These are phyloP conservation scores for Zelleria hepariella DNA, from an alignment of 2,888 invertebrate genomes.

Conservation along the genomic window DNA sequence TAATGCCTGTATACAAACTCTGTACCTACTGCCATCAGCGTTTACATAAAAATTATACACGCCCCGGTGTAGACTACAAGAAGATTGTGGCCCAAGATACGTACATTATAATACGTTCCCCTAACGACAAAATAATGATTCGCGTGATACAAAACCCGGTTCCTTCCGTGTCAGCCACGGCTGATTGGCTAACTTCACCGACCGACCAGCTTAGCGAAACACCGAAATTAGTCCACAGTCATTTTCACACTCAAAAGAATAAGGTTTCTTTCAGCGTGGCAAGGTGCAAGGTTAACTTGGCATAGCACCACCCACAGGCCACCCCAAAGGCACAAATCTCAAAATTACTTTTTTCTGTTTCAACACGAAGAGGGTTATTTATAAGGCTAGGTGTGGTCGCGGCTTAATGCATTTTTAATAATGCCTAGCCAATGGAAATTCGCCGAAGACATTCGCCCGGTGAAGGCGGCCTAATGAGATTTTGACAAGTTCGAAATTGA, in stretches of 20 bases:
- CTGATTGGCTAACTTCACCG: slow-evolving; percentile 38
- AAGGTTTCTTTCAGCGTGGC: not conserved
- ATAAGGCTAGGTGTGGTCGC: slow-evolving; percentile 55
- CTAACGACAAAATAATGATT: slow-evolving; percentile 71
- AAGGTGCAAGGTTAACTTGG: not conserved
- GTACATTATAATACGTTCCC: slow-evolving; percentile 48
- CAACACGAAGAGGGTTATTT: slow-evolving; percentile 49
- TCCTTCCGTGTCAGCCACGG: slow-evolving; percentile 67
- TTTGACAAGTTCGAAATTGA: slow-evolving; percentile 70
- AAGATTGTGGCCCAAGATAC: slow-evolving; percentile 38
- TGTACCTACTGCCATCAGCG: not conserved
- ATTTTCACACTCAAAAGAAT: not conserved
- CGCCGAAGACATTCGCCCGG: slow-evolving; percentile 51
- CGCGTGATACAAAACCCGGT: slow-evolving; percentile 53
- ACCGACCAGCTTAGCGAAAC: not conserved
- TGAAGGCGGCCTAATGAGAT: slow-evolving; percentile 62
- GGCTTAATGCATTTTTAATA: slow-evolving; percentile 68
- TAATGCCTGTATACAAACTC: not conserved
- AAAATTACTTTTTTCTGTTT: slow-evolving; percentile 63
- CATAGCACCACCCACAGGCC: slow-evolving; percentile 27
- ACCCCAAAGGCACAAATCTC: slow-evolving; percentile 39
- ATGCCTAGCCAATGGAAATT: slow-evolving; percentile 53
- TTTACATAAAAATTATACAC: not conserved
- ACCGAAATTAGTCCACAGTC: not conserved
- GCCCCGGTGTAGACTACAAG: slow-evolving; percentile 24